phyloP scores from a whole-genome alignment of 2,113 vertebrate genomes.

The Panthera uncia region DNA sequence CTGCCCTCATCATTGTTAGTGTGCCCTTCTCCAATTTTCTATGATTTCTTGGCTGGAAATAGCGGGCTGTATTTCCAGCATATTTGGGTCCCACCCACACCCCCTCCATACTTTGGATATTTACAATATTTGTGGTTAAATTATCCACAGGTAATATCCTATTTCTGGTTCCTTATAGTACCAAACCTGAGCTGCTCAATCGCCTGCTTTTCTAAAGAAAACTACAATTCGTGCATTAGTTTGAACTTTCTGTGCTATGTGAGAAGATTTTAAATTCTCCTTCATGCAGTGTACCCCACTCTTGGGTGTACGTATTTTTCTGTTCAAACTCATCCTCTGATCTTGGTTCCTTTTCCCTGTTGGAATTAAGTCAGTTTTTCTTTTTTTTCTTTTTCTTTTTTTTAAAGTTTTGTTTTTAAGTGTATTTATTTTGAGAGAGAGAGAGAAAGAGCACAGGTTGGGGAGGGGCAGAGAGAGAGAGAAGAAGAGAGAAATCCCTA shows the following conservation, averaged over 20 bases:
- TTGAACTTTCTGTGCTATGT: neutral
- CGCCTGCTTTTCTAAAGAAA: constrained; percentile 32
- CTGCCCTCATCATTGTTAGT: neutral
- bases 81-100: neutral
- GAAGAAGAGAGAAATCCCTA: too few species aligned
- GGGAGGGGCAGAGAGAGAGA: too few species aligned
- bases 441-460: too few species aligned
- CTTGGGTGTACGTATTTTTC: neutral
- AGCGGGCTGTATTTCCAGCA: neutral
- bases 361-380: neutral
- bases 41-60: neutral
- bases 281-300: neutral
- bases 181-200: neutral
- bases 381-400: too few species aligned
- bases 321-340: neutral
- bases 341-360: neutral
- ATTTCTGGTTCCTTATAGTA: neutral
- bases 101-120: neutral
- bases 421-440: too few species aligned
- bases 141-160: neutral
- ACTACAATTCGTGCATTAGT: neutral
- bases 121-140: neutral
- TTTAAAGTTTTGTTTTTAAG: too few species aligned
- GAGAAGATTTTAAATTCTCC: neutral
- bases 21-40: neutral